phyloP scores from a whole-genome alignment of 2,797 vertebrate species.

The Zalophus californianus region DNA sequence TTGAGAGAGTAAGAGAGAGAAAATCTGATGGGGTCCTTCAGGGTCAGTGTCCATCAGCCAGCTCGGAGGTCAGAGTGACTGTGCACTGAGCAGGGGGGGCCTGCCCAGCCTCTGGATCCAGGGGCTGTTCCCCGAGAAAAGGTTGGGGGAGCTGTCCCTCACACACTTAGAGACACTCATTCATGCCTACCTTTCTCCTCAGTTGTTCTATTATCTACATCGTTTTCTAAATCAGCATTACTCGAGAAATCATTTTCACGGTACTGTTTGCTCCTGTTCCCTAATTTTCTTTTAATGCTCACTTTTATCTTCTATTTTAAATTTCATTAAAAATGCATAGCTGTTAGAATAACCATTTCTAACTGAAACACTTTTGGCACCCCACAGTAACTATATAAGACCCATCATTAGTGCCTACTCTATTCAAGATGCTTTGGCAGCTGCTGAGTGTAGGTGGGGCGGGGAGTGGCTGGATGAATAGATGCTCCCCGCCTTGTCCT shows the following conservation, averaged over 20 bases:
- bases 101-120: neutral
- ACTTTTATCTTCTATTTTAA: conserved; percentile 36
- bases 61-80: neutral
- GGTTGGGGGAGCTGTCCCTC: neutral
- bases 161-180: neutral
- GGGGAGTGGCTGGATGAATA: no score
- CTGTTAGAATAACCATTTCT: neutral
- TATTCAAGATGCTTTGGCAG: neutral
- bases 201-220: neutral
- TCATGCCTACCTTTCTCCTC: neutral
- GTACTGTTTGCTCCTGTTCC: neutral
- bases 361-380: neutral
- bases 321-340: neutral
- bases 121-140: neutral
- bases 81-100: no score
- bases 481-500: neutral
- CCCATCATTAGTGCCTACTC: neutral
- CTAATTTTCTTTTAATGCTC: conserved; percentile 25
- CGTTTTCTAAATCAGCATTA: neutral
- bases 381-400: neutral
- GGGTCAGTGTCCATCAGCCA: neutral
- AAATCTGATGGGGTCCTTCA: neutral
- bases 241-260: neutral
- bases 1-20: neutral
- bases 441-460: neutral